These are phyloP conservation scores for Aspidoscelis tigris DNA, from an alignment of 2,113 vertebrate species.

Conservation along the genomic window DNA sequence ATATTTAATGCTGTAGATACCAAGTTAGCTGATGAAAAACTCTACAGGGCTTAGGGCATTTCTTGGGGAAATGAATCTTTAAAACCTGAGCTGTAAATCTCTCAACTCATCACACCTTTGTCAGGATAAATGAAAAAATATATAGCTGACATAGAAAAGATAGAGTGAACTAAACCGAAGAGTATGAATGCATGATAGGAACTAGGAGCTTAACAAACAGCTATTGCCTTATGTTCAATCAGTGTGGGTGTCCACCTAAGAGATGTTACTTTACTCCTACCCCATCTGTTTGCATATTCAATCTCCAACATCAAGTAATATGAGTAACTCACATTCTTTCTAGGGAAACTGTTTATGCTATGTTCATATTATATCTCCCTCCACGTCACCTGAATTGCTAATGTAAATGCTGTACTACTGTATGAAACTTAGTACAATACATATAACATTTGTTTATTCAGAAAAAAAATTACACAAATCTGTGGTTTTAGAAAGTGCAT, in stretches of 20 bases:
- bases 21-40: conserved; percentile 2
- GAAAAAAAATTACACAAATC: not conserved
- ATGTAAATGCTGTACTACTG: not conserved
- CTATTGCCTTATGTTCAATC: conserved; percentile 3
- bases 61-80: conserved; percentile 47
- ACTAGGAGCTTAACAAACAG: conserved; percentile 28
- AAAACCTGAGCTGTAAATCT: conserved; percentile 34
- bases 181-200: conserved; percentile 29
- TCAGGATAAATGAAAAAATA: conserved; percentile 39
- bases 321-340: not conserved
- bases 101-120: conserved; percentile 23
- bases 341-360: not conserved
- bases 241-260: not conserved
- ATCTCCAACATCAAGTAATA: not conserved
- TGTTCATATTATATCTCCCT: not conserved
- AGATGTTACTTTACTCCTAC: not conserved
- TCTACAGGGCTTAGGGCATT: conserved; percentile 16
- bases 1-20: conserved; percentile 37
- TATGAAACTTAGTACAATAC: not conserved
- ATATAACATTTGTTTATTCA: not conserved
- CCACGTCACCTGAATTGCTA: conserved; percentile 1
- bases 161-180: conserved; percentile 45
- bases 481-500: too few relatives aligned
- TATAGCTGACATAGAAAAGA: conserved; percentile 7
- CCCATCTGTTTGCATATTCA: not conserved